Base-by-base conservation (phyloP, 2,888 invertebrate species). In the Drosophila mettleri region DNA sequence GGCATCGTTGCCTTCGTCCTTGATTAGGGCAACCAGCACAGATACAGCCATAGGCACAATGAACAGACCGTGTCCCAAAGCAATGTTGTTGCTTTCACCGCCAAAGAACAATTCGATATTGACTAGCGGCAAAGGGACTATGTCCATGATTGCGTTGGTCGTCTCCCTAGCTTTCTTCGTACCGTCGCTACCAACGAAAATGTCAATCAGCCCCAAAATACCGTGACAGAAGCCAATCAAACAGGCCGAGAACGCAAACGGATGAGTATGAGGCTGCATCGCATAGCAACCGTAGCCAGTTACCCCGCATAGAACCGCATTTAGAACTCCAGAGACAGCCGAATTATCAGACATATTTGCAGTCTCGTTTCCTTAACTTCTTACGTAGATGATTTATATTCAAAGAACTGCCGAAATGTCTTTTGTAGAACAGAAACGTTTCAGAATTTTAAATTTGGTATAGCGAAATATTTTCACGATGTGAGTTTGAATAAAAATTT, bases 11-110 rank as follows among this genome's bases (percentile, higher is more conserved):
- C 55, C 62, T 2, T 58, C 59, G 9, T 60, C 69, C 63, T 76
- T 81, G 14, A 76, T 12, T 0, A 75, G 10, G 6, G 43, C 51
- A 0, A 75, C 48, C 6, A 77, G 33, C 2, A 79, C 22, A 6
- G 84, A 78, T 1, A 88, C 69, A 1, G 69, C 80, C 70, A 90
- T 41, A 0, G 90, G 91, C 9, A 90, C 76, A 5, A 90, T 73
- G 61, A 90, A 91, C 0, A 89, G 53, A 0, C 89, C 89, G 64
- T 90, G 91, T 2, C 86, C 86, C 69, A 90, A 22, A 0, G 88
- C 91, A 33, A 91, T 73, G 4, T 76, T 74, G 29, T 79, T 88
- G 29, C 69, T 75, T 2, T 77, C 78, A 6, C 78, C 77, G 2
- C 54, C 62, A 34, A 77, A 36, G 41, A 80, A 90, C 0, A 90